Evolutionary conservation across 2,113 vertebrate genomes (phyloP), one percentile per base, ranked within the genome.

Genomic region (Prunella himalayana): DNA sequence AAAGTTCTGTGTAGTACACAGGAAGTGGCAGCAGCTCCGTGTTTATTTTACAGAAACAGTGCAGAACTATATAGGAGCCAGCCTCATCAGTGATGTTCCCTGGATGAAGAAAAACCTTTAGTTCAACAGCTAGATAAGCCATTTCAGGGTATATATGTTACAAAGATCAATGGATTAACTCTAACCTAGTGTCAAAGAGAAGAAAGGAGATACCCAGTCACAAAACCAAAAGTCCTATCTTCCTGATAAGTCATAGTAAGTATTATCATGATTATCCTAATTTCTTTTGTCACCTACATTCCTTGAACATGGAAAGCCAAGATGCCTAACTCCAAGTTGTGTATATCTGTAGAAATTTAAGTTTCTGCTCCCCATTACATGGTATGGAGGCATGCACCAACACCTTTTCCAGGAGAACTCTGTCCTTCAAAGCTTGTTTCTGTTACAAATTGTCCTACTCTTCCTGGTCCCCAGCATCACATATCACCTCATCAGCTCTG

Each of bases 361-460:
- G 21, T 35, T 93, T 64, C 49, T 51, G 19, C 7, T 78, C 13
- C 22, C 39, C 15, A 37, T 68, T 49, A 35, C 4, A 14, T 0
- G 0, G 20, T 20, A 63, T 6, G 6, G 57, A 8, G 6, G 10
- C 11, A 44, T 27, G 5, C 13, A 70, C 13, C 2, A 2, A 30
- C 25, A 69, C 7, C 9, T 16, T 65, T 91, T 54, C 27, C 45
- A 76, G 12, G 9, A 75, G 30, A 82, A 44, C 69, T n/a, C 9
- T 65, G 11, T n/a, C 42, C 47, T 81, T 49, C 24, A 37, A 39
- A 82, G 5, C 6, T 72, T 42, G 5, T 44, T 88, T 69, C 57
- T 76, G 9, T 42, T 65, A 59, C 8, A 65, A 51, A 33, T 21
- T 57, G 7, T 72, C 17, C 37, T 88, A 24, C 37, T 54, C 6